Evolutionary conservation across 2,113 vertebrate species (phyloP).

Genomic region (Scytalopus superciliaris): DNA sequence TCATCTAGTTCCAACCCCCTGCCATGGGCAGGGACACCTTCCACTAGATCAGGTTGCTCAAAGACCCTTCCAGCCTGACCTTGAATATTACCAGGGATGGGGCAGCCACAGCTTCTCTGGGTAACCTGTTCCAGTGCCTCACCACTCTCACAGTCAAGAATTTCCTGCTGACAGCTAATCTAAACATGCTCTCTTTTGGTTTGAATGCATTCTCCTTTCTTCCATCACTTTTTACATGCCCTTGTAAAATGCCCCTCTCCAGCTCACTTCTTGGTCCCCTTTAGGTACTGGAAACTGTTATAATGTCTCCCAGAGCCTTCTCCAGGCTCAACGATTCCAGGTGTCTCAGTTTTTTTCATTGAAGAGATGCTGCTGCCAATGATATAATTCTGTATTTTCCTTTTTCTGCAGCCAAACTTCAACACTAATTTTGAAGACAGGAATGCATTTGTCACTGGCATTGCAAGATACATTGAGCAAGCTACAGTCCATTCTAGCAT

Average conservation of each 20-base stretch:
- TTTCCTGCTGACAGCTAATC: neutral
- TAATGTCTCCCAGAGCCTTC: neutral
- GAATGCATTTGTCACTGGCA: slow-evolving; percentile 98
- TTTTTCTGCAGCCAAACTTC: slow-evolving; percentile 89
- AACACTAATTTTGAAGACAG: slow-evolving; percentile 99
- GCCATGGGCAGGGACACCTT: neutral
- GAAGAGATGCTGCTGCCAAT: neutral
- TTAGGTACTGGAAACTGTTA: neutral
- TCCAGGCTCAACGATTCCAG: neutral
- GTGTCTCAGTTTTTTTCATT: neutral
- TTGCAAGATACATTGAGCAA: slow-evolving; percentile 97
- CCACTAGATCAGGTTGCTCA: neutral
- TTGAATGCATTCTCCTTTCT: neutral
- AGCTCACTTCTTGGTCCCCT: neutral
- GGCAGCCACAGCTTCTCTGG: neutral
- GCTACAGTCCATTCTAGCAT: slow-evolving; percentile 97
- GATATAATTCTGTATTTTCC: neutral
- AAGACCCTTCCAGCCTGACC: neutral
- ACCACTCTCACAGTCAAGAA: neutral
- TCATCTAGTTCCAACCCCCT: neutral
- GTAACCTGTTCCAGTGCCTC: neutral
- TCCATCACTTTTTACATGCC: neutral
- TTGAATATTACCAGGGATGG: neutral
- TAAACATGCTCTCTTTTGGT: neutral
- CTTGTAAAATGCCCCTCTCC: neutral